phyloP scores from a whole-genome alignment of 2,113 vertebrate genomes.

The Zosterops borbonicus region DNA sequence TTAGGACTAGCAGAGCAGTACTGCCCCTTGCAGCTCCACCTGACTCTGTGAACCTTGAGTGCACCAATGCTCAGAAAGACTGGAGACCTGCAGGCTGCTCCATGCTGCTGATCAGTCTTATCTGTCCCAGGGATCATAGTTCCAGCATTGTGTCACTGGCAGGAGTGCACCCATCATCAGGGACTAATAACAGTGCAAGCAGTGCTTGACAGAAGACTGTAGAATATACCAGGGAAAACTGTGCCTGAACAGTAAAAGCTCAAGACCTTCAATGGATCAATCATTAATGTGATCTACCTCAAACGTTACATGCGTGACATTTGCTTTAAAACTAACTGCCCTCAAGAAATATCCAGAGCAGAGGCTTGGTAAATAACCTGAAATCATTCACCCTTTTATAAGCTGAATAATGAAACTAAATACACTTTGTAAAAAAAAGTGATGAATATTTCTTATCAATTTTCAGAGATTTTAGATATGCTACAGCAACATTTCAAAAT shows the following conservation, averaged over 20 bases:
- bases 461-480: not conserved
- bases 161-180: not conserved
- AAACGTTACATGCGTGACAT: not conserved
- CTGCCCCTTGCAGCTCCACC: not conserved
- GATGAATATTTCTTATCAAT: not conserved
- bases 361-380: not conserved
- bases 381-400: not conserved
- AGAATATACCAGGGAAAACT: not conserved
- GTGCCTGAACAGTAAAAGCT: not conserved
- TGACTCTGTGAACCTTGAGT: not conserved
- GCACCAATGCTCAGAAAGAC: not conserved
- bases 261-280: not conserved
- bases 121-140: not conserved
- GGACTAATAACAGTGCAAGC: not conserved
- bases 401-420: not conserved
- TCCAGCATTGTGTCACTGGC: fast-evolving
- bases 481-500: not conserved
- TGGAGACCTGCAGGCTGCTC: not conserved
- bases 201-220: not conserved
- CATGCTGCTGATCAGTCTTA: not conserved
- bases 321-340: not conserved
- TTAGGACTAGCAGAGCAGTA: not conserved
- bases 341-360: not conserved
- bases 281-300: not conserved
- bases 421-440: not conserved